phyloP scores from a whole-genome alignment of 2,797 vertebrate genomes.

The Channallabes apus region DNA sequence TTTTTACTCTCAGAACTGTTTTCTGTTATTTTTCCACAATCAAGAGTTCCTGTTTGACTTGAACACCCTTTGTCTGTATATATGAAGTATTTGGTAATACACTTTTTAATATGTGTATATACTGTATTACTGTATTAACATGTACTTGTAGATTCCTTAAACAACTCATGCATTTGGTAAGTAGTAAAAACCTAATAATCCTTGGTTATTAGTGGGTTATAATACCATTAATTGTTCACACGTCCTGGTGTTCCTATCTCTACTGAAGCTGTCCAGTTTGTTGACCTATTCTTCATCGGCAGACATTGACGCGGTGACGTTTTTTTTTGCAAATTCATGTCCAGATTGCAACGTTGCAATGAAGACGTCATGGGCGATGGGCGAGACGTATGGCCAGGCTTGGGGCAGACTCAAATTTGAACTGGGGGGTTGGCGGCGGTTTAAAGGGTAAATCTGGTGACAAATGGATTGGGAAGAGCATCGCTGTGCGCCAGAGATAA shows the following conservation, averaged over 20 bases:
- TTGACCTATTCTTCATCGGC: conserved; percentile 1
- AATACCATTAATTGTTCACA: background rate
- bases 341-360: conserved; percentile 24
- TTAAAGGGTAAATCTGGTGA: conserved; percentile 56
- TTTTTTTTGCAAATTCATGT: conserved; percentile 23
- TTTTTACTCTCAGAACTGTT: too few species aligned
- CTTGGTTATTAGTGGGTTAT: background rate
- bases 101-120: background rate
- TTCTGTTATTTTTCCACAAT: too few species aligned
- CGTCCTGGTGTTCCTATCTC: background rate
- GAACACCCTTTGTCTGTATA: too few species aligned
- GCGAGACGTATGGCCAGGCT: conserved; percentile 17
- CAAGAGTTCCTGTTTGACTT: too few species aligned
- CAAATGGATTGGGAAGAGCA: conserved; percentile 64
- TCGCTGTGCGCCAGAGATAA: conserved; percentile 79
- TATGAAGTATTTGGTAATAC: too few species aligned
- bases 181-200: background rate
- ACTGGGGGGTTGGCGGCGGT: conserved; percentile 49
- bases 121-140: background rate
- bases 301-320: too few species aligned
- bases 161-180: background rate
- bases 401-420: conserved; percentile 49
- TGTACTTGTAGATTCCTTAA: background rate
- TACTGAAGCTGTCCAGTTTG: background rate
- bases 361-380: conserved; percentile 40